Base-by-base conservation (phyloP, 1,140 invertebrate species). In the Zaprionus lachaisei region DNA sequence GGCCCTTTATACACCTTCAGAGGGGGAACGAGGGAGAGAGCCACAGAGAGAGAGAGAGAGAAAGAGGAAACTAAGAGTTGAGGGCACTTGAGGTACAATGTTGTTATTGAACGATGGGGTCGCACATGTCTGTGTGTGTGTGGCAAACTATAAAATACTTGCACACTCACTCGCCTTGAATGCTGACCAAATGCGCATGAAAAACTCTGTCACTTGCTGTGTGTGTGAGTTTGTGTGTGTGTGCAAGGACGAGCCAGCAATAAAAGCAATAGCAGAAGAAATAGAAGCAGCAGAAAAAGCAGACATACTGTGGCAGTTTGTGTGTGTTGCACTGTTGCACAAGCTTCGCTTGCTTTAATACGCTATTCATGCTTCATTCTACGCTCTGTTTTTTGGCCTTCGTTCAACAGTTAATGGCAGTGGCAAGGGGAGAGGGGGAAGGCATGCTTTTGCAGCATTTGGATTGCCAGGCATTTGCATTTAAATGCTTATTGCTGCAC, bases 21-120 rank as follows among this genome's bases (percentile, higher is more conserved):
- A 37, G 14, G 20, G 31, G 26, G 49, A 17, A 15, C 2, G 17
- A 12, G 5, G 9, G 11, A 15, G 26, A 3, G 14, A 20, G 17
- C n/a, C n/a, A n/a, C n/a, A 24, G 44, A 4, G 22, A 26, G 12
- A 20, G 22, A 5, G 24, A 20, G 17, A 26, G 24, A 26, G 24
- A 26, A 5, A 26, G 31, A 6, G 15, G 44, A 37, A 2, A 26
- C 31, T 54, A 11, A 1, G 24, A 7, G 64, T 14, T 26, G 55
- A 44, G 17, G 22, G 57, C 57, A 22, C 51, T 67, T 58, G 62
- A 58, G 26, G 49, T 49, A 71, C 61, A 72, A 62, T 65, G 56
- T 72, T 77, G 57, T 66, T 72, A 77, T 77, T 77, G 74, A 77
- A 73, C 70, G 63, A 61, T 72, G 62, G 63, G 63, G 56, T 66